phyloP scores from a whole-genome alignment of 2,113 vertebrate species.

The Cyprinodon tularosa region DNA sequence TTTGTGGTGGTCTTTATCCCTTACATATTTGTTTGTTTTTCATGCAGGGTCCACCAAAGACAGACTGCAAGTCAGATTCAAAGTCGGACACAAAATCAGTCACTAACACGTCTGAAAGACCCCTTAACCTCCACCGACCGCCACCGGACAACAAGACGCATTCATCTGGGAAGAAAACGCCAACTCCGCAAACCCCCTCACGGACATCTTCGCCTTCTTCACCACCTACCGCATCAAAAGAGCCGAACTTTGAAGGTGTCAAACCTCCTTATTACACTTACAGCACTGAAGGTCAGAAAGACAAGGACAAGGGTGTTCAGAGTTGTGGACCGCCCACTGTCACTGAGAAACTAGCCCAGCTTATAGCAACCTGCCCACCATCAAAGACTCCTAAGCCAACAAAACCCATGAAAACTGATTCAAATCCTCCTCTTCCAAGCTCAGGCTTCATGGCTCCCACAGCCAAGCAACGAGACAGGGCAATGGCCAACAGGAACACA shows the following conservation, averaged over 20 bases:
- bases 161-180: conserved; percentile 77
- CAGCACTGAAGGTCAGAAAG: conserved; percentile 80
- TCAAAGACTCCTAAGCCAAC: conserved; percentile 91
- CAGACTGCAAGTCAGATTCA: conserved; percentile 77
- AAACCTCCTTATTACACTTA: conserved; percentile 75
- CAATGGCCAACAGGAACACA: conserved; percentile 81
- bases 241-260: conserved; percentile 79
- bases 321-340: conserved; percentile 88
- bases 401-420: conserved; percentile 79
- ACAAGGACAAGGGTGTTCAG: conserved; percentile 82
- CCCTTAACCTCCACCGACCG: conserved; percentile 78
- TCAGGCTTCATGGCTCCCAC: conserved; percentile 81
- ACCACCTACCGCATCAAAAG: conserved; percentile 64
- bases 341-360: conserved; percentile 94
- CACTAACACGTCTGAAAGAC: conserved; percentile 68
- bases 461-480: conserved; percentile 77
- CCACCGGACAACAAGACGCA: conserved; percentile 74
- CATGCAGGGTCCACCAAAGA: conserved; percentile 77
- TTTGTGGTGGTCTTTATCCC: neutral
- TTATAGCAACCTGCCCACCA: conserved; percentile 95
- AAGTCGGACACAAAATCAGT: conserved; percentile 76
- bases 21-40: conserved; percentile 12
- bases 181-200: conserved; percentile 61
- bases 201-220: conserved; percentile 65
- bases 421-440: conserved; percentile 59